Evolutionary conservation across 2,113 vertebrate species (phyloP), one percentile per base, ranked within the genome.

Genomic region (Strigops habroptila): DNA sequence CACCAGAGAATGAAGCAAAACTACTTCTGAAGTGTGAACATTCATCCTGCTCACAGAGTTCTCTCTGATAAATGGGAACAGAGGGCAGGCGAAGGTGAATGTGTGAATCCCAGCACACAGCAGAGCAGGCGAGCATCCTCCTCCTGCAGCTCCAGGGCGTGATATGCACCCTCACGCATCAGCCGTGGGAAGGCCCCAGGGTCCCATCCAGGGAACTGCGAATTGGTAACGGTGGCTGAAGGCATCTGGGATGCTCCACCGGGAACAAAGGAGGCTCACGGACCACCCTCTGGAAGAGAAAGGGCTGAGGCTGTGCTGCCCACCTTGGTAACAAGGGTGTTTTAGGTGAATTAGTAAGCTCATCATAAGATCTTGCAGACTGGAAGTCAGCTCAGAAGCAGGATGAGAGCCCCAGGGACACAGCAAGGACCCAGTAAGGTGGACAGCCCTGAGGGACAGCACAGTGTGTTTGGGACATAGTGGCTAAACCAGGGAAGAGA

Each of bases 401-500:
- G 67, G 73, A 46, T 9, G 35, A 18, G 24, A 33, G 2, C 43
- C 24, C 21, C 37, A 11, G 60, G 39, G 48, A 67, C 30, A 3
- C 17, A 18, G 8, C 57, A 53, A 15, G 1, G 71, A 44, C 67
- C 25, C 41, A 23, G 59, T 17, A 82, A 43, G 1, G 0, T 1
- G 8, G 48, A 21, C 67, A 89, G 62, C 63, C 46, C 57, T 0
- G 0, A 51, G 60, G 35, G 44, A 24, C 49, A 77, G 52, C 16
- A 21, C 13, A 41, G 46, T 0, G 0, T 1, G 27, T 18, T 0
- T 39, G 64, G 60, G 46, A 62, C 0, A 44, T 9, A 44, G 44
- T 18, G 17, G 44, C 4, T 5, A 35, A 35, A 28, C 13, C 35
- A 57, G 62, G 22, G 27, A 52, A 52, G 37, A 68, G 65, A 18